Conservation (phyloP, 2,113 vertebrate genomes). For the Sardina pilchardus region DNA sequence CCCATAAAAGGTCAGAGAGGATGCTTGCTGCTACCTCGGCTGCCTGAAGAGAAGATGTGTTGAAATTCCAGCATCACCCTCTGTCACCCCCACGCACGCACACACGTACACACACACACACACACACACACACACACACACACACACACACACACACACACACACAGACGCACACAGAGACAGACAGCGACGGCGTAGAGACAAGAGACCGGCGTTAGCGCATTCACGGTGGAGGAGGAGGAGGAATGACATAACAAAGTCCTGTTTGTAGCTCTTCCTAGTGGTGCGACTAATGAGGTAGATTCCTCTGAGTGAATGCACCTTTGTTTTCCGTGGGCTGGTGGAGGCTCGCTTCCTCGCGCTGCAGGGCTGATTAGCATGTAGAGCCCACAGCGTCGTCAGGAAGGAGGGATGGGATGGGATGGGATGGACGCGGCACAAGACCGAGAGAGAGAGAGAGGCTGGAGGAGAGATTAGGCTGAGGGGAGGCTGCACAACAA, state of each 20-base stretch:
- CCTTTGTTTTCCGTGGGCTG: conserved; percentile 25
- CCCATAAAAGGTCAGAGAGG: conserved; percentile 60
- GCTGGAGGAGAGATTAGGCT: neutral
- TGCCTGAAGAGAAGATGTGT: conserved; percentile 21
- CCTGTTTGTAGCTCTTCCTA: neutral
- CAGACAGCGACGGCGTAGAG: neutral
- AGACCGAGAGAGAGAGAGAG: neutral
- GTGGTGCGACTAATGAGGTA: neutral
- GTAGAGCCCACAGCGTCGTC: neutral
- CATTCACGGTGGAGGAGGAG: neutral
- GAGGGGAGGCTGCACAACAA: neutral
- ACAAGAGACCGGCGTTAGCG: neutral
- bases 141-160: neutral
- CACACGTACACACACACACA: neutral
- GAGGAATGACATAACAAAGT: neutral
- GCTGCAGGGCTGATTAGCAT: conserved; percentile 17
- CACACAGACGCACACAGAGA: neutral
- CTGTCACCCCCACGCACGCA: no score
- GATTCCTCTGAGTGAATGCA: neutral
- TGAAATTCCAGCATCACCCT: neutral
- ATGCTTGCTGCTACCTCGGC: conserved; percentile 39
- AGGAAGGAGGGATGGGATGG: neutral
- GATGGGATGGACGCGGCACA: no score
- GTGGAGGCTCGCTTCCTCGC: neutral
- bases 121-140: no score